Evolutionary conservation across 2,113 vertebrate genomes (phyloP).

Genomic region (Corydoras sp.): DNA sequence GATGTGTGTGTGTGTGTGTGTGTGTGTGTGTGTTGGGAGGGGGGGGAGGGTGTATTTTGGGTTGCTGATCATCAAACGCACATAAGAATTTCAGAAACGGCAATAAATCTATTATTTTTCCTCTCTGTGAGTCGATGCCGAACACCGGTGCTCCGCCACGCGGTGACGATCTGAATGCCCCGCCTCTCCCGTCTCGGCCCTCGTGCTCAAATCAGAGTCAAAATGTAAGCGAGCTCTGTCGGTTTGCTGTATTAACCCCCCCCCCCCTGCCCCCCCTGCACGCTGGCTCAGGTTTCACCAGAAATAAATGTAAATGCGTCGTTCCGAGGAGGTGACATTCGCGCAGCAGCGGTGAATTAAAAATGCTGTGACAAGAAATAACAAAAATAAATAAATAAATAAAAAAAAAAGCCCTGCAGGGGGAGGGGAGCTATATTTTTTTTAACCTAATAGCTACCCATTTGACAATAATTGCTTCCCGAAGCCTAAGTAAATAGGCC

Average conservation of each 20-base stretch:
- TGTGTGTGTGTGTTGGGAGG: constrained; percentile 1
- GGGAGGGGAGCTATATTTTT: constrained; percentile 2
- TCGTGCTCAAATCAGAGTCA: background rate
- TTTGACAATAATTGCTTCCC: background rate
- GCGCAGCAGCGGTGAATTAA: constrained; percentile 26
- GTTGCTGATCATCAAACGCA: constrained; percentile 16
- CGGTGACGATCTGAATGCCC: background rate
- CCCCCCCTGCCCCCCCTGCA: constrained; percentile 8
- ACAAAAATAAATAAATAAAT: background rate
- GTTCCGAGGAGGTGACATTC: constrained; percentile 19
- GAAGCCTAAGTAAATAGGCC: background rate
- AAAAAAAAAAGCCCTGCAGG: background rate
- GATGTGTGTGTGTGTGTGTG: background rate
- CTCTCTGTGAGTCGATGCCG: background rate
- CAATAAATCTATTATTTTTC: constrained; percentile 14
- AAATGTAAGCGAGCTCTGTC: constrained; percentile 14
- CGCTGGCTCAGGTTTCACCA: constrained; percentile 22
- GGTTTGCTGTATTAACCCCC: constrained; percentile 16
- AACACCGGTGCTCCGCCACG: background rate
- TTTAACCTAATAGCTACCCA: background rate
- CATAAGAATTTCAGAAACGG: constrained; percentile 18
- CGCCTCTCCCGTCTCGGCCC: background rate
- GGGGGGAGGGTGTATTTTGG: constrained; percentile 3
- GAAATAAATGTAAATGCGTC: background rate
- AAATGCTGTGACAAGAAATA: constrained; percentile 30